Conservation (phyloP, 2,113 vertebrate species). For the human region DNA sequence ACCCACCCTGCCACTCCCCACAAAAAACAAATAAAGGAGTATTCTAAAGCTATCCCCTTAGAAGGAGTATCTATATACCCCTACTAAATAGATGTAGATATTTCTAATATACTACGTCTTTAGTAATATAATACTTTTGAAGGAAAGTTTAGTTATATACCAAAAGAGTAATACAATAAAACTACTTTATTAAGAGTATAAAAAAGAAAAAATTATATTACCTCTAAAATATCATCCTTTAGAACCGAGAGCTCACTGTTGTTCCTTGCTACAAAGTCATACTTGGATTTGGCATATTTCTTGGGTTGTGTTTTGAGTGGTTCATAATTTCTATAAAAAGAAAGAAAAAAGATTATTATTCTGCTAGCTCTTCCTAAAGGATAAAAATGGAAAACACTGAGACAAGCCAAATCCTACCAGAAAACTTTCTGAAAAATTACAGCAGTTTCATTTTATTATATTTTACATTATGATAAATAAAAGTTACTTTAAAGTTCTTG, state of each 20-base stretch:
- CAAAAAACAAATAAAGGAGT: not conserved
- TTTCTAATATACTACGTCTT: not conserved
- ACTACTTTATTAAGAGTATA: not conserved
- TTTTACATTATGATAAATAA: not conserved
- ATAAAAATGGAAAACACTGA: not conserved
- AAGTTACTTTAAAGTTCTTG: not conserved
- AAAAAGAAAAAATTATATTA: slow-evolving; percentile 73
- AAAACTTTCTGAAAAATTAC: slow-evolving; percentile 31
- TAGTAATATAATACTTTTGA: not conserved
- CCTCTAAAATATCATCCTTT: slow-evolving; percentile 96
- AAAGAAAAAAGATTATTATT: not conserved
- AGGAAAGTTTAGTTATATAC: not conserved
- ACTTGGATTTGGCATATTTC: slow-evolving; percentile 95
- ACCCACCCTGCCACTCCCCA: not conserved
- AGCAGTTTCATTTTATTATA: not conserved
- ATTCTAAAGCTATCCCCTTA: not conserved
- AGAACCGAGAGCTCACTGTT: slow-evolving; percentile 94
- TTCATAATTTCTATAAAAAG: slow-evolving; percentile 86
- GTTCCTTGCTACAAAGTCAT: slow-evolving; percentile 96
- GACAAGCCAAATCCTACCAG: not conserved
- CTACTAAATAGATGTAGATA: not conserved
- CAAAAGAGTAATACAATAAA: not conserved
- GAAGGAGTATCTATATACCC: not conserved
- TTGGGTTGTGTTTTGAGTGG: slow-evolving; percentile 84
- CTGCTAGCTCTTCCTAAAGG: not conserved